phyloP scores from a whole-genome alignment of 2,888 invertebrate genomes.

The Syrphus vitripennis region DNA sequence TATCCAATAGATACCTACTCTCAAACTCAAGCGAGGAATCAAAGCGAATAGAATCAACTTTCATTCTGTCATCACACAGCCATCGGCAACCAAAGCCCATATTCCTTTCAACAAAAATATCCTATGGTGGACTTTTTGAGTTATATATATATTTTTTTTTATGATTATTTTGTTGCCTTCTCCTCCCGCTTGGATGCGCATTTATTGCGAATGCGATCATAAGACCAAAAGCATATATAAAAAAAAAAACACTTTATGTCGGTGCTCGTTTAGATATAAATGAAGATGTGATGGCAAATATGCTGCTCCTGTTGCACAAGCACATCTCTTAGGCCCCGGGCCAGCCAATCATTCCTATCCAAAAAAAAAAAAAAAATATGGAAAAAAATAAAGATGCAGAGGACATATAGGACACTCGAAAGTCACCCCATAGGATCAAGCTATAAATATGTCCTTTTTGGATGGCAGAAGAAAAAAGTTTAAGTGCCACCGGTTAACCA shows the following conservation, averaged over 20 bases:
- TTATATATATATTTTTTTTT: not conserved
- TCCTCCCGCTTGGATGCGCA: constrained; percentile 37
- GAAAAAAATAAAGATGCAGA: not conserved
- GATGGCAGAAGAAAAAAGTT: constrained; percentile 19
- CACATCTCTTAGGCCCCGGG: constrained; percentile 30
- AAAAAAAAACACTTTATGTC: constrained; percentile 25
- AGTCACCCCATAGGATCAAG: constrained; percentile 49
- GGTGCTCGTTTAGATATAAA: constrained; percentile 52
- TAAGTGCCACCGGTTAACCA: constrained; percentile 64
- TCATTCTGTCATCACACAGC: constrained; percentile 29
- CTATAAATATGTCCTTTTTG: constrained; percentile 56
- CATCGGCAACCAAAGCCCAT: constrained; percentile 4
- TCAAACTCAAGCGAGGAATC: constrained; percentile 18
- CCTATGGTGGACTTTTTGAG: constrained; percentile 30
- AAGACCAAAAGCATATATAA: constrained; percentile 28
- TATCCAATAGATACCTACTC: constrained; percentile 31
- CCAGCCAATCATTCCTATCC: constrained; percentile 29
- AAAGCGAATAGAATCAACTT: constrained; percentile 41
- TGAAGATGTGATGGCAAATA: constrained; percentile 62
- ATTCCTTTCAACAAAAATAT: constrained; percentile 55
- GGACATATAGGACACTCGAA: constrained; percentile 39
- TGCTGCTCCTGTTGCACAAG: constrained; percentile 51
- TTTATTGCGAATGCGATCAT: constrained; percentile 55
- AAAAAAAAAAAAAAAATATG: not conserved
- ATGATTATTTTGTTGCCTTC: constrained; percentile 1